These are phyloP conservation scores for Acronicta alni DNA, from an alignment of 2,888 invertebrate genomes.

Conservation along the genomic window DNA sequence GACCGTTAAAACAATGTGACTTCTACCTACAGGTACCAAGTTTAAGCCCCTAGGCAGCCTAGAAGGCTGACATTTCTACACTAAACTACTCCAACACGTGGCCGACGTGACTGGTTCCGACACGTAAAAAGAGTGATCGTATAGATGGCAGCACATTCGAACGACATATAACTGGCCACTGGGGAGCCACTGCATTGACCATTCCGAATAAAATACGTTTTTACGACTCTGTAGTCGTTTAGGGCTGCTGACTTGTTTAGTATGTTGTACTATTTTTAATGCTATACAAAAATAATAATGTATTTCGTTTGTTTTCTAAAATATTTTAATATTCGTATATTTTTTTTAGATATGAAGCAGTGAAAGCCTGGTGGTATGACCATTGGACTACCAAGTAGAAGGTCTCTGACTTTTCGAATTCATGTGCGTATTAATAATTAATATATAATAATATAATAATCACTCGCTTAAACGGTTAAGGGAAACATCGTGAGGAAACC, in stretches of 20 bases:
- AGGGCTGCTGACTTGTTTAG: constrained; percentile 41
- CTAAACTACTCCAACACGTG: constrained; percentile 42
- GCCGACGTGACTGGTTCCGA: constrained; percentile 42
- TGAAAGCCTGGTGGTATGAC: too few species aligned
- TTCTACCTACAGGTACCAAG: constrained; percentile 4
- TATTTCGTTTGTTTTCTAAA: too few species aligned
- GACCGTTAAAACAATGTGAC: not conserved
- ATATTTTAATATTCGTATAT: not conserved
- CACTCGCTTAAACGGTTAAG: too few species aligned
- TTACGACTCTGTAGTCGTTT: constrained; percentile 61
- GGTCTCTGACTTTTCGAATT: too few species aligned
- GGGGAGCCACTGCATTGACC: constrained; percentile 70
- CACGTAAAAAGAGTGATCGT: constrained; percentile 55
- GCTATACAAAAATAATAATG: not conserved
- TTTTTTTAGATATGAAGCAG: too few species aligned
- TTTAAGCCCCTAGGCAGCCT: constrained; percentile 16
- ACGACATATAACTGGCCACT: constrained; percentile 66
- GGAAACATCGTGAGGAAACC: too few species aligned
- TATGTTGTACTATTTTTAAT: not conserved
- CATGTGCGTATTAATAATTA: too few species aligned
- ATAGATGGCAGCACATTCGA: constrained; percentile 56
- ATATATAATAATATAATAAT: too few species aligned
- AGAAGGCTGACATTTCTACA: constrained; percentile 27
- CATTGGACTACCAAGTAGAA: too few species aligned
- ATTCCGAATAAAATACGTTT: constrained; percentile 74